Percentiles rank a stretch among this genome's conserved stretches.
Conservation (phyloP, 2,113 vertebrate genomes). For the Glaucidium brasilianum region DNA sequence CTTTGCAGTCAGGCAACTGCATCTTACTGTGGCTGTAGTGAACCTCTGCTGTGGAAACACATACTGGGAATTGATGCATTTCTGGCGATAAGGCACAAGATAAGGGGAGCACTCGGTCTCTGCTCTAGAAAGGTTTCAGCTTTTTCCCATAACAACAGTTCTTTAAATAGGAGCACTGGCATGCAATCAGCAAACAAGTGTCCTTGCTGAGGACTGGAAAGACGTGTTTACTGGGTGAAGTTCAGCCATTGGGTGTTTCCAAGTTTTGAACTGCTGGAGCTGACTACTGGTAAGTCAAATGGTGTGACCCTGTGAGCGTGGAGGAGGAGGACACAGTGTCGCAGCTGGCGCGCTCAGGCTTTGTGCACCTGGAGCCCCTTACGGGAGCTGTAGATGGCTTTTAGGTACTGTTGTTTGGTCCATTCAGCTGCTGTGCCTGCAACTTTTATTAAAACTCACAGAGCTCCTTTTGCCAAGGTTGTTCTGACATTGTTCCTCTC, state of each 20-base stretch:
- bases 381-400: neutral
- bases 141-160: neutral
- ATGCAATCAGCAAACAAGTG: neutral
- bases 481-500: neutral
- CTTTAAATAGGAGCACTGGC: neutral
- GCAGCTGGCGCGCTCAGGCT: rapidly evolving
- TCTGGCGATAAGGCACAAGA: neutral
- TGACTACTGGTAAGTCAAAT: neutral
- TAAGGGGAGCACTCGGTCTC: neutral
- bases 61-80: neutral
- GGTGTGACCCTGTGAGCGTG: neutral
- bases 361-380: neutral
- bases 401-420: neutral
- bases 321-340: neutral
- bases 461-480: constrained; percentile 6
- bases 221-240: neutral
- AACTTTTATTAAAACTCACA: neutral
- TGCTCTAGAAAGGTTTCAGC: neutral
- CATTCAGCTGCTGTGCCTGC: neutral
- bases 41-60: neutral
- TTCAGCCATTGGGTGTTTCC: neutral
- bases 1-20: neutral
- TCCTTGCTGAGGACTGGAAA: constrained; percentile 23
- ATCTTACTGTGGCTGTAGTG: neutral
- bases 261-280: neutral